Evolutionary conservation across 2,113 vertebrate species (phyloP).

Genomic region (Halcyon senegalensis): DNA sequence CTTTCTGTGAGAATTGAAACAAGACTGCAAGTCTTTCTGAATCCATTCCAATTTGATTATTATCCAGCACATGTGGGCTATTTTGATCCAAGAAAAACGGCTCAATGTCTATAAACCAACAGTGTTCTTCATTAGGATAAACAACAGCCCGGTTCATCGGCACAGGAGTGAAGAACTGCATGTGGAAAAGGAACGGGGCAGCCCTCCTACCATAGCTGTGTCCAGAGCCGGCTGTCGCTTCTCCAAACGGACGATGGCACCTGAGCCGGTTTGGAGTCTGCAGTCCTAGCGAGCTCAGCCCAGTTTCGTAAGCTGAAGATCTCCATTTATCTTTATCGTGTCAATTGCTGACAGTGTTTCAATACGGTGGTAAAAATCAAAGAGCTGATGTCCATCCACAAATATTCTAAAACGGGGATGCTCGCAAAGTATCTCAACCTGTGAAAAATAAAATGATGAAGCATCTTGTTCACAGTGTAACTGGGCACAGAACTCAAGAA

Average conservation of each 20-base stretch:
- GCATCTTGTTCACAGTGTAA: neutral
- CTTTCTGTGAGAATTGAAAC: conserved; percentile 54
- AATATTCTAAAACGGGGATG: conserved; percentile 98
- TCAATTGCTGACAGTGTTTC: conserved; percentile 92
- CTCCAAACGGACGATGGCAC: conserved; percentile 59
- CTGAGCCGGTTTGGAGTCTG: conserved; percentile 59
- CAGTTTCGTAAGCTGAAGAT: conserved; percentile 97
- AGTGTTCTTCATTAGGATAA: conserved; percentile 67
- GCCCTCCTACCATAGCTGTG: conserved; percentile 66
- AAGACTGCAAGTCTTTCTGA: conserved; percentile 62
- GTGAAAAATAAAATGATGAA: conserved; percentile 56
- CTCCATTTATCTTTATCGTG: conserved; percentile 94
- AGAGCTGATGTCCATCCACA: conserved; percentile 98
- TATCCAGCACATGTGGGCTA: conserved; percentile 73
- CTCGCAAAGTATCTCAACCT: conserved; percentile 99
- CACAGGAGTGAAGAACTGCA: conserved; percentile 72
- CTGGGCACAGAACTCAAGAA: neutral
- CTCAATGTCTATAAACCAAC: conserved; percentile 67
- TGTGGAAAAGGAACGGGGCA: conserved; percentile 66
- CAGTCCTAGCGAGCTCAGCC: conserved; percentile 79
- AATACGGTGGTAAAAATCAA: conserved; percentile 99
- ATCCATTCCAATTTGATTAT: conserved; percentile 73
- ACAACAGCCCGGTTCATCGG: conserved; percentile 45
- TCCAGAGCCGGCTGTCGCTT: conserved; percentile 64
- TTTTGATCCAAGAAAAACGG: conserved; percentile 65